These are phyloP conservation scores for Tetropium fuscum DNA, from an alignment of 2,888 invertebrate genomes.

Conservation along the genomic window DNA sequence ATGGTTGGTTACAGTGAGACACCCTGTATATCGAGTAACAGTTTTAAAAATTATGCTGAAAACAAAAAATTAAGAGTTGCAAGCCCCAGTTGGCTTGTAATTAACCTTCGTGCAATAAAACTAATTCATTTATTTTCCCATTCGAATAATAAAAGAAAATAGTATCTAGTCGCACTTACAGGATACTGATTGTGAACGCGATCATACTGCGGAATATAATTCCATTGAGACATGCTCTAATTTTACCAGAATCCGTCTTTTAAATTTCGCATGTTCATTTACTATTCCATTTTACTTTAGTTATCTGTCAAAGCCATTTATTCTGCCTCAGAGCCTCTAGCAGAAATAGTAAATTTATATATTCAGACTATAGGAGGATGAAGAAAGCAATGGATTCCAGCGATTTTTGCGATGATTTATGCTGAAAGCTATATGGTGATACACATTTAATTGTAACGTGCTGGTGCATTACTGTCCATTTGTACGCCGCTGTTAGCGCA, in stretches of 20 bases:
- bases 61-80: too few species aligned
- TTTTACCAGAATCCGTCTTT: background rate
- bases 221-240: too few species aligned
- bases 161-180: too few species aligned
- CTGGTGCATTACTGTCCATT: constrained; percentile 10
- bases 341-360: constrained; percentile 14
- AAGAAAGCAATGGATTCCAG: constrained; percentile 12
- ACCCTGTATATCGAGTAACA: too few species aligned
- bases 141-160: too few species aligned
- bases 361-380: constrained; percentile 5
- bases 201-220: too few species aligned
- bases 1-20: too few species aligned
- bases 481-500: background rate
- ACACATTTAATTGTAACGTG: constrained; percentile 20
- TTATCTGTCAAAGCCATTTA: constrained; percentile 10
- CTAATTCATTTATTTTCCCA: too few species aligned
- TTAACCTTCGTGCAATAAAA: too few species aligned
- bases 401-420: constrained; percentile 20
- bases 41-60: too few species aligned
- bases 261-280: background rate
- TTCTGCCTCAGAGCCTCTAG: background rate
- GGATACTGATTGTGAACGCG: too few species aligned
- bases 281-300: background rate
- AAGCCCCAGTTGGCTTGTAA: too few species aligned
- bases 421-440: constrained; percentile 14